Percentiles rank a stretch among this genome's conserved stretches.
These are phyloP conservation scores for Drosophila sulfurigaster DNA, from an alignment of 1,140 invertebrate species.

Conservation along the genomic window DNA sequence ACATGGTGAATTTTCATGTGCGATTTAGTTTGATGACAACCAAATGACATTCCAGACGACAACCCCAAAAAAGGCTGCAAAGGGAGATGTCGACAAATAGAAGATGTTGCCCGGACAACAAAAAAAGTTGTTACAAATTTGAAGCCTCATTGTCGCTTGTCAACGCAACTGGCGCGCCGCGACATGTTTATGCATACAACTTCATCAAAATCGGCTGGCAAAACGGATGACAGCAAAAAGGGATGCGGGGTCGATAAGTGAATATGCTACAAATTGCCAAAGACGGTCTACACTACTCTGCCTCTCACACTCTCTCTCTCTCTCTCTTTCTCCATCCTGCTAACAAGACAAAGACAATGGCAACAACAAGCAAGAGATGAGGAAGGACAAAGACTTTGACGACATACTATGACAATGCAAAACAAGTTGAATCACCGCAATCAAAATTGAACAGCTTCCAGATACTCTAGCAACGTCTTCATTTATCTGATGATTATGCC, in stretches of 20 bases:
- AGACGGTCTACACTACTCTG: conserved; percentile 34
- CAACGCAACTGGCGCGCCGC: conserved; percentile 75
- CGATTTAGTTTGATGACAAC: conserved; percentile 53
- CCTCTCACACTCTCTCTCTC: not conserved
- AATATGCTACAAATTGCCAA: conserved; percentile 79
- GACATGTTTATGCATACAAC: conserved; percentile 83
- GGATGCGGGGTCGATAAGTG: conserved; percentile 60
- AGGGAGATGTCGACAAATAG: conserved; percentile 29
- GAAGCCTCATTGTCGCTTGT: conserved; percentile 79
- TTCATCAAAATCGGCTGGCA: conserved; percentile 78
- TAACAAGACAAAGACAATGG: conserved; percentile 53
- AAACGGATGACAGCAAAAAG: conserved; percentile 10
- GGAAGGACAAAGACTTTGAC: conserved; percentile 33
- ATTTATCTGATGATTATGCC: not conserved
- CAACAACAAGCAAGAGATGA: conserved; percentile 19
- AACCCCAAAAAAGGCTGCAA: conserved; percentile 15
- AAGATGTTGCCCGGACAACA: conserved; percentile 62
- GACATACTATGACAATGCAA: conserved; percentile 46
- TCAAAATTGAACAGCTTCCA: not conserved
- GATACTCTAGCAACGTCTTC: conserved; percentile 17
- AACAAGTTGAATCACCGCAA: conserved; percentile 5
- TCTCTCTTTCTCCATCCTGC: not conserved
- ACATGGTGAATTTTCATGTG: conserved; percentile 37
- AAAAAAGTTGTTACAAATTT: conserved; percentile 63
- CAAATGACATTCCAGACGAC: conserved; percentile 38